Percentiles rank a stretch among this genome's conserved stretches.
These are phyloP conservation scores for Bathynomus jamesi DNA, from an alignment of 1,140 invertebrate genomes.

Conservation along the genomic window DNA sequence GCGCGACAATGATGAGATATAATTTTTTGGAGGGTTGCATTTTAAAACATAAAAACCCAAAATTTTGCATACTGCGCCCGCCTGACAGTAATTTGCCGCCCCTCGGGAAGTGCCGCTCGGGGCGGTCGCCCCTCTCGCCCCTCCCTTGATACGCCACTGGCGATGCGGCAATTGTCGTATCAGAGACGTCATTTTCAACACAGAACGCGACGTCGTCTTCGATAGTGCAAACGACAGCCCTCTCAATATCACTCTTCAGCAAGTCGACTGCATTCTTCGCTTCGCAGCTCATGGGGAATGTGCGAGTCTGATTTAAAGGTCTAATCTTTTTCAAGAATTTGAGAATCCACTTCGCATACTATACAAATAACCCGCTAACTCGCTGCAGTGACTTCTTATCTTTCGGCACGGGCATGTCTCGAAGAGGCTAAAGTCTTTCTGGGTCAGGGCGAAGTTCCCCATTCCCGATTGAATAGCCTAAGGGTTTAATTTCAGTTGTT, in stretches of 20 bases:
- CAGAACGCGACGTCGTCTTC: neutral
- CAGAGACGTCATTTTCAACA: constrained; percentile 19
- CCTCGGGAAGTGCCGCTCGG: no score
- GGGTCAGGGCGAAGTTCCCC: constrained; percentile 16
- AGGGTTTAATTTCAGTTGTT: no score
- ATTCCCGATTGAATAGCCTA: constrained; percentile 12
- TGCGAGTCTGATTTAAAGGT: constrained; percentile 5
- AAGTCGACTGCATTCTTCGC: constrained; percentile 1
- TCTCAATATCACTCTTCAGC: constrained; percentile 14
- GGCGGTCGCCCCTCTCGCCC: no score
- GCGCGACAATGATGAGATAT: no score
- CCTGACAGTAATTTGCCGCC: no score
- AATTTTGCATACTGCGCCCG: no score
- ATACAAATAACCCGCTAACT: constrained; percentile 15
- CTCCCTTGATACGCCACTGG: no score
- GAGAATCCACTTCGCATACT: constrained; percentile 16
- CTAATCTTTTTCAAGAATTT: neutral
- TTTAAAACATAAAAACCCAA: no score
- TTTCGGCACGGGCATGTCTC: constrained; percentile 14
- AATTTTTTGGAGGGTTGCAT: no score
- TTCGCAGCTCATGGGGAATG: no score
- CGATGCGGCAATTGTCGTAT: constrained; percentile 35
- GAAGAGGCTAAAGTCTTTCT: constrained; percentile 11
- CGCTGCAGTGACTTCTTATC: constrained; percentile 7
- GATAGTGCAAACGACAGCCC: constrained; percentile 1